A percentile compares a stretch with the other conserved stretches of the same genome.
Evolutionary conservation across 2,113 vertebrate genomes (phyloP).

Genomic region (Camelus bactrianus): DNA sequence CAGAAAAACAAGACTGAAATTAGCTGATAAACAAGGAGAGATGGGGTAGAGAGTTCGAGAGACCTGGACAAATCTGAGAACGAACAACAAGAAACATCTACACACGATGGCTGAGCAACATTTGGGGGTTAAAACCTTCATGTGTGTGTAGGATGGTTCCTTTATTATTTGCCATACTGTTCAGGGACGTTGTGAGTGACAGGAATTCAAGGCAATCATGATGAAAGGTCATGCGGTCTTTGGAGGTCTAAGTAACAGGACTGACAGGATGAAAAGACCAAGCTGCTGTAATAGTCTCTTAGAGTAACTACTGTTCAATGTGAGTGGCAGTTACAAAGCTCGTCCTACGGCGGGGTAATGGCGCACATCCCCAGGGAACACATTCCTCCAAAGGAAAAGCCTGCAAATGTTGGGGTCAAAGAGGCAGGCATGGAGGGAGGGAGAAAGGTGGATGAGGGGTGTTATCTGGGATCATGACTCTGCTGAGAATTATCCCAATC

Average conservation of each 20-base stretch:
- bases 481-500: not conserved
- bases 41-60: not conserved
- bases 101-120: not conserved
- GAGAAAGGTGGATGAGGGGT: not conserved
- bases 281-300: not conserved
- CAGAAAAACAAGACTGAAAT: not conserved
- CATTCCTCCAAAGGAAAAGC: not conserved
- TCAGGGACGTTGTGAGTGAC: not conserved
- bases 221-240: not conserved
- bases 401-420: not conserved
- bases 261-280: not conserved
- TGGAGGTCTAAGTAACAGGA: not conserved
- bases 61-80: not conserved
- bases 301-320: not conserved
- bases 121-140: too few species aligned
- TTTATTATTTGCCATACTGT: not conserved
- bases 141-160: not conserved
- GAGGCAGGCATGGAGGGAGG: not conserved
- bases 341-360: not conserved
- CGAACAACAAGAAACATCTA: not conserved
- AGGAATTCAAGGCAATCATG: not conserved
- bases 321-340: not conserved
- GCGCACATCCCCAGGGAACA: not conserved
- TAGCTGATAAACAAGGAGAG: not conserved
- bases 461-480: not conserved